Percentiles rank a stretch among this genome's conserved stretches.
Evolutionary conservation across 2,113 vertebrate species (phyloP).

Genomic region (Channa argus): DNA sequence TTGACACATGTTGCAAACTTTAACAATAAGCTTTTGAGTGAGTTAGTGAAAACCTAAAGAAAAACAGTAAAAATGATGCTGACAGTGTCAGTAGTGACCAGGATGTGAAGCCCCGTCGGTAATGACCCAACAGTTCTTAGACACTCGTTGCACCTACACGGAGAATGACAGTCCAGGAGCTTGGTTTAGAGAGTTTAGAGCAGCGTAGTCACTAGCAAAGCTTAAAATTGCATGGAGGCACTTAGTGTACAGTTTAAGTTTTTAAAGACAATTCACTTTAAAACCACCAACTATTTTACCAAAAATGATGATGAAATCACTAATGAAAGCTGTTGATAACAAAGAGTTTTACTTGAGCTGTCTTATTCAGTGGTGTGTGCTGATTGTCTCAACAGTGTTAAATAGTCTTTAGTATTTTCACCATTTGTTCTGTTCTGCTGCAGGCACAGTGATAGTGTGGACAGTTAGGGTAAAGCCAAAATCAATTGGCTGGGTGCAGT

Average conservation of each 20-base stretch:
- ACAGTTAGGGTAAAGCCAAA: constrained; percentile 28
- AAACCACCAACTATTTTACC: no score
- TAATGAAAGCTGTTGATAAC: constrained; percentile 1
- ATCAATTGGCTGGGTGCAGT: constrained; percentile 38
- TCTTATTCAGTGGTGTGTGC: constrained; percentile 4
- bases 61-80: not conserved
- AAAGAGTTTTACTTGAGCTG: constrained; percentile 10
- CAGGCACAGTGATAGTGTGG: constrained; percentile 42
- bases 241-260: no score
- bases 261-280: no score
- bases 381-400: constrained; percentile 27
- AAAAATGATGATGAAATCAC: not conserved
- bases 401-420: constrained; percentile 34
- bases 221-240: no score
- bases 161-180: not conserved
- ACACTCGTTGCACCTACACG: not conserved
- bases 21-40: not conserved
- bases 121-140: not conserved
- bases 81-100: not conserved
- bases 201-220: no score
- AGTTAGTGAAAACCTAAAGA: not conserved
- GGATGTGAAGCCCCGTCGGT: not conserved
- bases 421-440: constrained; percentile 55
- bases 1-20: not conserved
- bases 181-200: no score